Evolutionary conservation across 2,113 vertebrate genomes (phyloP).

Genomic region (Catharus bicknelli): DNA sequence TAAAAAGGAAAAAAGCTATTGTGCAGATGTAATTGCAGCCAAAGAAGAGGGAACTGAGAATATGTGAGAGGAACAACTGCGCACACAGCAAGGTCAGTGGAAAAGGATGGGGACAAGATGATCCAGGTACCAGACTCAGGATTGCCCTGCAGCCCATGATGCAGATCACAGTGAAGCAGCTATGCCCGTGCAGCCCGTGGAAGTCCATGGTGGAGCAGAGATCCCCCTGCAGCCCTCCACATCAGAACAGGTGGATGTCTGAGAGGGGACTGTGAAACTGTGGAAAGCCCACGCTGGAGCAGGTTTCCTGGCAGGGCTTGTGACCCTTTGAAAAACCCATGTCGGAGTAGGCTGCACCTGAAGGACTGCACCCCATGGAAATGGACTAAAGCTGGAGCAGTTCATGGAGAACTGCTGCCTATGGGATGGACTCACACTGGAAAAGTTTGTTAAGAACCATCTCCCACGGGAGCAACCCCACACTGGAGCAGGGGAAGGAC

Average conservation of each 20-base stretch:
- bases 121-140: rapidly evolving
- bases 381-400: not conserved
- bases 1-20: not conserved
- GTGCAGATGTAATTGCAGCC: not conserved
- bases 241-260: not conserved
- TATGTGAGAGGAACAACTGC: not conserved
- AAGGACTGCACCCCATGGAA: not conserved
- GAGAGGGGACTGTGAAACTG: not conserved
- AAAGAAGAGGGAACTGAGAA: not conserved
- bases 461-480: not conserved
- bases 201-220: not conserved
- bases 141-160: rapidly evolving
- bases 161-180: not conserved
- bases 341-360: not conserved
- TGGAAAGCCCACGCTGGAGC: rapidly evolving
- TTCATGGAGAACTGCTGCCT: not conserved
- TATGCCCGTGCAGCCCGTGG: not conserved
- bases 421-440: not conserved
- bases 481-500: not conserved
- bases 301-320: not conserved
- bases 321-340: no score
- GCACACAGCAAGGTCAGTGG: not conserved
- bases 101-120: not conserved
- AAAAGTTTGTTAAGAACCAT: not conserved
- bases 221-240: not conserved